Evolutionary conservation across 1,140 invertebrate species (phyloP).

Genomic region (Lutraria rhynchaena): DNA sequence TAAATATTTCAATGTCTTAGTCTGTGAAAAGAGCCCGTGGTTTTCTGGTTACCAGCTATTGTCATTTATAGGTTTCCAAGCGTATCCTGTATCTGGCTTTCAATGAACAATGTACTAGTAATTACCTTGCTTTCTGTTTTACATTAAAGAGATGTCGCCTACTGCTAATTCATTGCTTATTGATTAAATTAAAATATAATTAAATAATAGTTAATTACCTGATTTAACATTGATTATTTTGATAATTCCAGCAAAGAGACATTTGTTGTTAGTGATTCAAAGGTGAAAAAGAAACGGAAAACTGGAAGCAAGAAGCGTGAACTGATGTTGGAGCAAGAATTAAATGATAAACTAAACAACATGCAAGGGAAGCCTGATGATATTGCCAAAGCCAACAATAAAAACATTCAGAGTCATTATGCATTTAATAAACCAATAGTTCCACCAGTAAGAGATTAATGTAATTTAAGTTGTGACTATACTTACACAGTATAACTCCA

Average conservation of each 20-base stretch:
- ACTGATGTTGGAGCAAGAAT: conserved; percentile 70
- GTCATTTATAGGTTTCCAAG: too few species aligned
- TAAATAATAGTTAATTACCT: too few species aligned
- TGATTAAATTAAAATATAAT: too few species aligned
- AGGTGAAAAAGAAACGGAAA: conserved; percentile 74
- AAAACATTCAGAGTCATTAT: conserved; percentile 74
- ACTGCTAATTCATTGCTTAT: too few species aligned
- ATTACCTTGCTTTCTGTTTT: too few species aligned
- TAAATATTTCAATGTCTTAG: too few species aligned
- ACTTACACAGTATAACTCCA: too few species aligned
- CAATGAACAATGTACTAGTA: too few species aligned
- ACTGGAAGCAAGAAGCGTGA: conserved; percentile 72
- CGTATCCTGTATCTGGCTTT: too few species aligned
- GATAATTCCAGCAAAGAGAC: conserved; percentile 73
- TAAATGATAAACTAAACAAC: conserved; percentile 55
- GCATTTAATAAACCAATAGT: conserved; percentile 76
- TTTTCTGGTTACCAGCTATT: too few species aligned
- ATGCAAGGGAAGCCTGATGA: conserved; percentile 27
- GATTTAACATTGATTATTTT: not conserved
- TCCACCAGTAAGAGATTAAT: conserved; percentile 72
- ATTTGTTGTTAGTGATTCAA: conserved; percentile 73
- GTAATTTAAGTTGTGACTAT: not conserved
- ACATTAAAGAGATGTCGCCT: not conserved
- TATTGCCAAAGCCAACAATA: conserved; percentile 57
- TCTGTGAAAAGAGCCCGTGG: too few species aligned